These are phyloP conservation scores for Falco novaeseelandiae DNA, from an alignment of 2,797 vertebrate genomes.

Conservation along the genomic window DNA sequence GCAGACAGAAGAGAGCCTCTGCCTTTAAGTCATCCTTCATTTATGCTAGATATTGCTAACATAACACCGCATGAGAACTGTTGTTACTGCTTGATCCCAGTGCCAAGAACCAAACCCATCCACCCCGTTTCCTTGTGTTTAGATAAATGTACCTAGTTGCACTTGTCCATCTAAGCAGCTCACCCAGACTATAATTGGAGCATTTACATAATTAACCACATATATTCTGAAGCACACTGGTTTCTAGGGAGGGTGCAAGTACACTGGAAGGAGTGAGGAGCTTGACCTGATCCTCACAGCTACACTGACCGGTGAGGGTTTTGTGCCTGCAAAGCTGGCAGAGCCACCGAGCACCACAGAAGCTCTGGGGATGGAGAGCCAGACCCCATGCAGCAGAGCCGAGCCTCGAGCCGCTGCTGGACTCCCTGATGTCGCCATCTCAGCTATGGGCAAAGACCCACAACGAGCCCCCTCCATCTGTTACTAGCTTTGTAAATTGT, in stretches of 20 bases:
- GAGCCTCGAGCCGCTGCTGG: accelerated
- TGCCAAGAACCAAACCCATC: neutral
- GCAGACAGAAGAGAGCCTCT: neutral
- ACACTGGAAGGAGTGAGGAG: accelerated
- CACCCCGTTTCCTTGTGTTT: neutral
- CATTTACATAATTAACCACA: neutral
- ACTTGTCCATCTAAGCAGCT: neutral
- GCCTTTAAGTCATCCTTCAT: neutral
- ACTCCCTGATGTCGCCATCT: accelerated
- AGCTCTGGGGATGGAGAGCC: neutral
- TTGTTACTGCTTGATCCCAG: neutral
- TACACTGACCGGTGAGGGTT: neutral
- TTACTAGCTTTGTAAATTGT: neutral
- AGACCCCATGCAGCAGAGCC: neutral
- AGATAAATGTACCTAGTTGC: accelerated
- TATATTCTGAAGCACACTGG: neutral
- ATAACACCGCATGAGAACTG: neutral
- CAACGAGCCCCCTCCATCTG: neutral
- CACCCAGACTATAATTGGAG: accelerated
- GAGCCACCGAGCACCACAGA: neutral
- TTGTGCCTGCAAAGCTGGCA: neutral
- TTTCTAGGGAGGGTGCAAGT: neutral
- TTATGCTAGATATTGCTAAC: neutral
- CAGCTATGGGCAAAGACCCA: accelerated
- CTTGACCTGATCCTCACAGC: too few species aligned